phyloP scores from a whole-genome alignment of 2,888 invertebrate species.

The Eupeodes luniger region DNA sequence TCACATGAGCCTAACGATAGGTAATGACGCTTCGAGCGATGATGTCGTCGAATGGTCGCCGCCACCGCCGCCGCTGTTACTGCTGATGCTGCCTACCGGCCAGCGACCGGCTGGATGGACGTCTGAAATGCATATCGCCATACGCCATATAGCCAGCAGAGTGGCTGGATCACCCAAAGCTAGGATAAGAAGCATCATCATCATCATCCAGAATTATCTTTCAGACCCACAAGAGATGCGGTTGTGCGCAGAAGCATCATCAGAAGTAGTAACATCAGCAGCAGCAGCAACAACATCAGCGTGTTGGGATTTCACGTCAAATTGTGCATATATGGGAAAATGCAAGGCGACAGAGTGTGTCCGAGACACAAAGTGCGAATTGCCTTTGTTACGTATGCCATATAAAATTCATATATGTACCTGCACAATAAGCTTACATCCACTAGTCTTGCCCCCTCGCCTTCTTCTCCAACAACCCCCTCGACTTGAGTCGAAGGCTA shows the following conservation, averaged over 20 bases:
- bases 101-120: not conserved
- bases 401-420: conserved; percentile 7
- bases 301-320: conserved; percentile 76
- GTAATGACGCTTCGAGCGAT: conserved; percentile 74
- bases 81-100: not conserved
- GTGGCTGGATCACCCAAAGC: conserved; percentile 74
- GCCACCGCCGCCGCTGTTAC: not conserved
- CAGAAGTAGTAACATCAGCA: conserved; percentile 15
- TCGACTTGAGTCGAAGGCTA: not conserved
- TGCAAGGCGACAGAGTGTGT: conserved; percentile 77
- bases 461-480: not conserved
- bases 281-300: conserved; percentile 36
- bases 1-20: conserved; percentile 76
- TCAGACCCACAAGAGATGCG: conserved; percentile 57
- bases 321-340: conserved; percentile 77
- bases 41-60: conserved; percentile 63
- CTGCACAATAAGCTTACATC: not conserved
- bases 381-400: conserved; percentile 40
- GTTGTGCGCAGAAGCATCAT: conserved; percentile 38
- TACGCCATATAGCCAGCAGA: conserved; percentile 31
- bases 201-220: conserved; percentile 55
- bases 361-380: conserved; percentile 69
- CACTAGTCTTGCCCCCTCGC: no score
- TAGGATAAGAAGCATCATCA: conserved; percentile 53
- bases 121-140: conserved; percentile 69